Evolutionary conservation across 2,888 invertebrate species (phyloP).

Genomic region (Nymphalis urticae): DNA sequence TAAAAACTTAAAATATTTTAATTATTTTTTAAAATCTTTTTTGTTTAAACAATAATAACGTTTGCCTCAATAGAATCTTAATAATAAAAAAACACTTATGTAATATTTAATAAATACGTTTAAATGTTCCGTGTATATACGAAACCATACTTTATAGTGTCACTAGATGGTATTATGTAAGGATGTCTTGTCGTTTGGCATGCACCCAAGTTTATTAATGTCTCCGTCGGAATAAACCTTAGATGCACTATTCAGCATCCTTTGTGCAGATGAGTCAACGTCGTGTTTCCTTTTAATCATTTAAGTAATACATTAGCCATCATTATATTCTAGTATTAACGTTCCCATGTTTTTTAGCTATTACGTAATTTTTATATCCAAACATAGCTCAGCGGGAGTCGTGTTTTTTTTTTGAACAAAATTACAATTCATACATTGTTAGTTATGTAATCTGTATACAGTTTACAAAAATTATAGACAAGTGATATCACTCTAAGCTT

Average conservation of each 20-base stretch:
- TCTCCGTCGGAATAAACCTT: conserved; percentile 53
- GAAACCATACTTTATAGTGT: conserved; percentile 35
- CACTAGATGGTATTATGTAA: conserved; percentile 49
- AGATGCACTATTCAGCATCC: conserved; percentile 55
- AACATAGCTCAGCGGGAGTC: not conserved
- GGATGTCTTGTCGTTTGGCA: conserved; percentile 58
- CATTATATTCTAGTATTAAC: no score
- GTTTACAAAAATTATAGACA: not conserved
- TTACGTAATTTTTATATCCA: not conserved
- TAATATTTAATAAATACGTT: conserved; percentile 28
- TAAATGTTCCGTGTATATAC: conserved; percentile 32
- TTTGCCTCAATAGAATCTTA: not conserved
- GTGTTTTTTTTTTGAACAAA: not conserved
- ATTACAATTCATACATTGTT: not conserved
- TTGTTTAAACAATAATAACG: not conserved
- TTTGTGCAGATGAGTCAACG: conserved; percentile 45
- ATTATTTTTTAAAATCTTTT: no score
- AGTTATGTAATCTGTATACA: not conserved
- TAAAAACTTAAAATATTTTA: no score
- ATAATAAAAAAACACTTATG: conserved; percentile 22
- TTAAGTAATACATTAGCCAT: no score
- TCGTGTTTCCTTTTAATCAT: conserved; percentile 15
- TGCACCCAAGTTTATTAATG: conserved; percentile 66
- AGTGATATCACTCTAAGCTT: not conserved
- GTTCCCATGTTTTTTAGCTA: not conserved